These are phyloP conservation scores for Arizona elegans DNA, from an alignment of 2,113 vertebrate genomes.

Conservation along the genomic window DNA sequence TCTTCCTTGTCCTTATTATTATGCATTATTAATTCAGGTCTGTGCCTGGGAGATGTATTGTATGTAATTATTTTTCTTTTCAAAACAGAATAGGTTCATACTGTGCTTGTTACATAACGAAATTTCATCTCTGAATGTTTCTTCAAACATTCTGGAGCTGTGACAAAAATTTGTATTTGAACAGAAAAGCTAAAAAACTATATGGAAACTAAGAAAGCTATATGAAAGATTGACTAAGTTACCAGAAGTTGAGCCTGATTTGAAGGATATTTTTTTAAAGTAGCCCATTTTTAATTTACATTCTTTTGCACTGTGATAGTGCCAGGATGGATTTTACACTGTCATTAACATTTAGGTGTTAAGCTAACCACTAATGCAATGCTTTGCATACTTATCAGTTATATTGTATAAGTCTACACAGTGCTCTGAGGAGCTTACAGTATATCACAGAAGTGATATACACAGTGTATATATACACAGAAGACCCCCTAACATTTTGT, in stretches of 20 bases:
- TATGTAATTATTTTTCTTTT: conserved; percentile 75
- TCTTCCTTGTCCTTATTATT: conserved; percentile 65
- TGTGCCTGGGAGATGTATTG: conserved; percentile 63
- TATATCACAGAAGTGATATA: too few relatives aligned
- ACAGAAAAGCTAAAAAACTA: conserved; percentile 68
- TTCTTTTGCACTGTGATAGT: background rate
- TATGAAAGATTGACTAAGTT: background rate
- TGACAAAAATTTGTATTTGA: conserved; percentile 82
- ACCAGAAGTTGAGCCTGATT: background rate
- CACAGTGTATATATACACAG: too few relatives aligned
- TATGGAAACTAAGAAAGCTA: background rate
- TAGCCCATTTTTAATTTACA: background rate
- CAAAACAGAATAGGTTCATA: conserved; percentile 71
- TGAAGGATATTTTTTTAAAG: background rate
- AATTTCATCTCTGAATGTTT: conserved; percentile 76
- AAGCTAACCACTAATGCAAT: background rate
- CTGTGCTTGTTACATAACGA: conserved; percentile 62
- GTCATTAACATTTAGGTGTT: background rate
- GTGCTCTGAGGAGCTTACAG: background rate
- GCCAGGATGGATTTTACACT: background rate
- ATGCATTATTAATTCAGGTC: conserved; percentile 73
- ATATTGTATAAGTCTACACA: background rate
- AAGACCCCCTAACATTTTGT: too few relatives aligned
- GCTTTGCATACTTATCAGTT: background rate
- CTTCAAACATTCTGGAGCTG: conserved; percentile 66